Evolutionary conservation across 2,113 vertebrate genomes (phyloP), one percentile per base, ranked within the genome.

Genomic region (Mola mola): DNA sequence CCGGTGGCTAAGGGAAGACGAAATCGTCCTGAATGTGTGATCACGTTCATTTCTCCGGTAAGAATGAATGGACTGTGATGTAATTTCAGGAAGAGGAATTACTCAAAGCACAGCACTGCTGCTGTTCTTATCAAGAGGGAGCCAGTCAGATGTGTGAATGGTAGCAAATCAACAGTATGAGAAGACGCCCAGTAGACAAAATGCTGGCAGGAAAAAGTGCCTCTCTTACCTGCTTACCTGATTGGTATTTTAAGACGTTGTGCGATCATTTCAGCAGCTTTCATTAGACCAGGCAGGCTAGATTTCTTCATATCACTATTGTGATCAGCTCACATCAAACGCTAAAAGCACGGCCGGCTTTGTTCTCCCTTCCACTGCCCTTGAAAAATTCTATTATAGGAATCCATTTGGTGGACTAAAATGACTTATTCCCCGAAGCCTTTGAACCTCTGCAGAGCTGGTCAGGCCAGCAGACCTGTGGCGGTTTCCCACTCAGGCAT

Each of bases 371-470:
- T 46, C 62, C 60, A 15, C 68, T 66, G 76, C 74, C 83, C 79
- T 84, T 86, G 74, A 82, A 82, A n/a, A 78, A 81, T 86, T 82
- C 68, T 73, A 84, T 86, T 82, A 84, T 57, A 84, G 64, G 84
- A 86, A 86, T 84, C 74, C 77, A 86, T 86, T 84, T 72, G 68
- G 50, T 46, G 51, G 62, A 69, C 67, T 72, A 81, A 78, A 76
- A 82, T 75, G 73, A 86, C 81, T 82, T 78, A 80, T 80, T 84
- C 68, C 81, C 79, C 3, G 42, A 78, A 82, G 79, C 68, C 76
- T 82, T 66, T 84, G 78, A 84, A 84, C 64, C 68, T 62, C 65
- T 47, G 62, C 65, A 17, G 67, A 58, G 68, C 69, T 13, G 43
- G 25, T 75, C 70, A 20, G 60, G 71, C 63, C 66, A 16, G 57